Conservation (phyloP, 2,888 invertebrate genomes). For the Athalia rosae region DNA sequence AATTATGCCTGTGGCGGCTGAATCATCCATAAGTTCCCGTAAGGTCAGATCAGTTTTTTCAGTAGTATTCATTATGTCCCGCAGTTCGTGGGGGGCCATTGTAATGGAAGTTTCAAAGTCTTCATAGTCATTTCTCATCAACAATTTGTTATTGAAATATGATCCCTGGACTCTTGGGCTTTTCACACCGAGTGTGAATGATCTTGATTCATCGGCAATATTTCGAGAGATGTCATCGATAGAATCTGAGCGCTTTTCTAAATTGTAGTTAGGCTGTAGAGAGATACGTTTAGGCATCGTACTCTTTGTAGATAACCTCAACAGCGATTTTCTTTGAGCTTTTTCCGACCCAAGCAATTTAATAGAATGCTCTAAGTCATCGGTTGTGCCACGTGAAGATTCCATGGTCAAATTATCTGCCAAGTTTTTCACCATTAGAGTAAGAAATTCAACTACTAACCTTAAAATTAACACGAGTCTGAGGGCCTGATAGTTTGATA, state of each 20-base stretch:
- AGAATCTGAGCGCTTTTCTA: constrained; percentile 49
- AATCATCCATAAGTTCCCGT: constrained; percentile 69
- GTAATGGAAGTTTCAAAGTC: constrained; percentile 41
- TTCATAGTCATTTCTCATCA: constrained; percentile 50
- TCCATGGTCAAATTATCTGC: constrained; percentile 23
- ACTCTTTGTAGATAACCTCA: constrained; percentile 60
- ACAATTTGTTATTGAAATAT: constrained; percentile 48
- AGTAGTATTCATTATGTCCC: constrained; percentile 59
- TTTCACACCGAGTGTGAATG: constrained; percentile 39
- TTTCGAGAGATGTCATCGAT: background rate
- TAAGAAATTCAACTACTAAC: constrained; percentile 6
- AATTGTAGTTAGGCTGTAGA: constrained; percentile 50
- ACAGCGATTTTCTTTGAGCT: constrained; percentile 57
- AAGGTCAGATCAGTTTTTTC: constrained; percentile 63
- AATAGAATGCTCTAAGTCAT: constrained; percentile 59
- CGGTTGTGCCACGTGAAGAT: constrained; percentile 25
- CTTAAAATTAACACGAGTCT: constrained; percentile 8
- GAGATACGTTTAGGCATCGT: constrained; percentile 58
- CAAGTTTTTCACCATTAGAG: background rate
- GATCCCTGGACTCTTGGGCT: constrained; percentile 49
- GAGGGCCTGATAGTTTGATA: background rate
- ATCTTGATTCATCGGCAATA: constrained; percentile 44
- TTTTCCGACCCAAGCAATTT: constrained; percentile 56
- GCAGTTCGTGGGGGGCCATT: constrained; percentile 59
- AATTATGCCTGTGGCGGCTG: constrained; percentile 56